These are phyloP conservation scores for Leuciscus idus DNA, from an alignment of 2,113 vertebrate genomes.

Conservation along the genomic window DNA sequence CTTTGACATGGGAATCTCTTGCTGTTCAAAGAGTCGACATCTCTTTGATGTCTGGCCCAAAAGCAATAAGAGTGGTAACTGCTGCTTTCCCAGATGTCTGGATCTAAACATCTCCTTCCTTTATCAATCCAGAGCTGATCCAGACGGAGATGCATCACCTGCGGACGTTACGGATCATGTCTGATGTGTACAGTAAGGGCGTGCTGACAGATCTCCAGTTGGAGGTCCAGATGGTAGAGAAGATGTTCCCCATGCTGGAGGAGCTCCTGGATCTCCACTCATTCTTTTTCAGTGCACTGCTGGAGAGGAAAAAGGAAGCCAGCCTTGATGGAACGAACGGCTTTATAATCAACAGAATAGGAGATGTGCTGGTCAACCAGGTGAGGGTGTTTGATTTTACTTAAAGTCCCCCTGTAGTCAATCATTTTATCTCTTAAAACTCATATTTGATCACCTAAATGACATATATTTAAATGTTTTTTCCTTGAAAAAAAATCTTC, in stretches of 20 bases:
- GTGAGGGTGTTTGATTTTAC: slow-evolving; percentile 72
- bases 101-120: neutral
- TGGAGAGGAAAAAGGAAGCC: slow-evolving; percentile 90
- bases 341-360: slow-evolving; percentile 87
- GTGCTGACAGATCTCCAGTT: slow-evolving; percentile 88
- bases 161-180: slow-evolving; percentile 95
- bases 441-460: too few species aligned
- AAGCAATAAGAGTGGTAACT: neutral
- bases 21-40: neutral
- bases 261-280: slow-evolving; percentile 90
- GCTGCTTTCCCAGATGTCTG: neutral
- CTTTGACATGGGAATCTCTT: neutral
- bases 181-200: slow-evolving; percentile 90
- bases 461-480: too few species aligned
- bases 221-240: slow-evolving; percentile 84
- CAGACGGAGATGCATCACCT: slow-evolving; percentile 98
- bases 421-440: too few species aligned
- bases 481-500: too few species aligned
- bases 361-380: slow-evolving; percentile 88
- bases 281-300: slow-evolving; percentile 85
- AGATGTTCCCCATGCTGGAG: slow-evolving; percentile 89
- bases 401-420: neutral
- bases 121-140: slow-evolving; percentile 84
- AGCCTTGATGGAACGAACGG: slow-evolving; percentile 74
- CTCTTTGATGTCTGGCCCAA: neutral